Base-by-base conservation (phyloP, 23 tunicate species). In the Clavelina lepadiformis region DNA sequence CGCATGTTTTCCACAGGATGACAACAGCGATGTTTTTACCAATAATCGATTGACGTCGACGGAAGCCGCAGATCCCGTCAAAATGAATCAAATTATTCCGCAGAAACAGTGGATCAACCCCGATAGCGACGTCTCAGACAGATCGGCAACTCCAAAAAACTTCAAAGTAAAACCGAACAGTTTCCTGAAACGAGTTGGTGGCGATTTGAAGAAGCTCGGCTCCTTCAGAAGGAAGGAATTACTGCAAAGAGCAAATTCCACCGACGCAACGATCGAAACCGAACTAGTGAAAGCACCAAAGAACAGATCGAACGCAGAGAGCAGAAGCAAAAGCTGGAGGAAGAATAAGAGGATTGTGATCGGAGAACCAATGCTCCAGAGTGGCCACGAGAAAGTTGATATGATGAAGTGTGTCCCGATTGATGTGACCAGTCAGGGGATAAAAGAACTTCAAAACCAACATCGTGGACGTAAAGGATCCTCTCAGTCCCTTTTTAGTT, bases 371-470 rank as follows among this genome's bases (percentile, higher is more conserved):
- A 47, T 66, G 38, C 72, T 75, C 3, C 70, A 60, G 35, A 47
- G 77, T 35, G 92, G 92, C 24, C 77, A 83, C 24, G 92, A 83
- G 34, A 54, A 56, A 36, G 33, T 83, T 8, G 77, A 75, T 35
- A 68, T 52, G 31, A 68, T 83, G 92, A 58, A 58, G 44, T 83
- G 92, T 38, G 38, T 67, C 15, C 67, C 92, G 1, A 75, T 83
- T 22, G 92, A 75, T 13, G 61, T 7, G 6, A 34, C 82, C 2
- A 19, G 53, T 19, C 18, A 69, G 28, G 57, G 41, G 21, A 11
- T 38, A 3, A 52, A 51, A 36, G 61, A 51, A 33, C 71, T 51
- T 1, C 81, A 75, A 19, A 63, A 63, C 34, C 79, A 61, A 37
- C 76, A 58, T 6, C 46, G 85, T 47, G 69, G 61, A n/a, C 56